Evolutionary conservation across 2,113 vertebrate species (phyloP), one percentile per base, ranked within the genome.

Genomic region (Ascaphus truei): DNA sequence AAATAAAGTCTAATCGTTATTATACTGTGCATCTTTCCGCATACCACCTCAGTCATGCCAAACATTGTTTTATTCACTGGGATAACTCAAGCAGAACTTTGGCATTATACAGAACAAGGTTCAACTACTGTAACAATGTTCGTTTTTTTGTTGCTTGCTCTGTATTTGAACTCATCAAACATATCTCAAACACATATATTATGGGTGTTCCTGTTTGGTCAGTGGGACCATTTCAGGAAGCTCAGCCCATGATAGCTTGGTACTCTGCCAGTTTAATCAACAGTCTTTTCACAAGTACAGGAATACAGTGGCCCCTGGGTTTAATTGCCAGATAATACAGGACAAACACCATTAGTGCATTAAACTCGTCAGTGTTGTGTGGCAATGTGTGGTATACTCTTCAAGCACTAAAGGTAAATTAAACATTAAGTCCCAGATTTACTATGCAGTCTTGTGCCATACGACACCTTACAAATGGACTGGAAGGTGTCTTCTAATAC

Each of bases 111-210:
- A n/a, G n/a, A n/a, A n/a, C n/a, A n/a, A n/a, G n/a, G n/a, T n/a
- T n/a, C n/a, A n/a, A n/a, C n/a, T n/a, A n/a, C n/a, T n/a, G n/a
- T n/a, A n/a, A n/a, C n/a, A n/a, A n/a, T n/a, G n/a, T n/a, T n/a
- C n/a, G n/a, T n/a, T n/a, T n/a, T n/a, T n/a, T n/a, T n/a, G n/a
- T n/a, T 53, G 63, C 63, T 63, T 47, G n/a, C 61, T 45, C 41
- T 6, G 41, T 18, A 20, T 9, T 9, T 55, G 63, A 55, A 66
- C 50, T 25, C 50, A 41, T 26, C 45, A 39, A 15, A 26, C 25
- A 66, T 34, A 66, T 56, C 63, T 55, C 63, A 43, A 66, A 30
- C 63, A 55, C 53, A 66, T 66, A 66, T 66, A 55, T 55, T 23
- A 27, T 55, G 48, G 63, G 63, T 31, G 63, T 66, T 66, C 36